A percentile compares a stretch with the other conserved stretches of the same genome.
Conservation (phyloP, 2,113 vertebrate species). For the Meleagris gallopavo region DNA sequence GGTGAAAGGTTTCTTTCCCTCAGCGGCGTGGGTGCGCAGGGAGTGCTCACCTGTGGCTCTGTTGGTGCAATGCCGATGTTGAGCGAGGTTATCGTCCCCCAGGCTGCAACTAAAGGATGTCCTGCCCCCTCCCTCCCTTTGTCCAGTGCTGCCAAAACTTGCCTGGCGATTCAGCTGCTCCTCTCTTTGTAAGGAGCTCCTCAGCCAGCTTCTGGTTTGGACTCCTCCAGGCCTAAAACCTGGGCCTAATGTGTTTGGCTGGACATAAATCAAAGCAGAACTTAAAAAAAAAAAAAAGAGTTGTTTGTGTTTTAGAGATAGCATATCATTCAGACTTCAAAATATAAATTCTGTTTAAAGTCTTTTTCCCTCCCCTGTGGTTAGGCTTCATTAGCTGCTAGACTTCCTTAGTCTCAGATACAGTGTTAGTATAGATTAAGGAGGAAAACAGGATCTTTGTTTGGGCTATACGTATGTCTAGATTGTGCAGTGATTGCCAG, state of each 20-base stretch:
- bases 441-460: constrained; percentile 58
- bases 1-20: neutral
- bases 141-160: constrained; percentile 13
- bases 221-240: neutral
- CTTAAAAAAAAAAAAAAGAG: neutral
- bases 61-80: neutral
- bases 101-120: constrained; percentile 25
- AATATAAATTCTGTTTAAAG: constrained; percentile 56
- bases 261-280: constrained; percentile 44
- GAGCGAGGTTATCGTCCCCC: neutral
- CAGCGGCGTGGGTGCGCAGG: neutral
- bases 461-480: constrained; percentile 52
- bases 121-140: neutral
- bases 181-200: neutral
- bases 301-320: constrained; percentile 48
- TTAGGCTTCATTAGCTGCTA: constrained; percentile 45
- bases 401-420: constrained; percentile 54
- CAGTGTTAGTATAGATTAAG: constrained; percentile 37
- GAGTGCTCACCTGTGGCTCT: neutral
- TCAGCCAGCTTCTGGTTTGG: neutral
- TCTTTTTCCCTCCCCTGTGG: constrained; percentile 47
- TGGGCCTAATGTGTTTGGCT: neutral
- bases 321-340: constrained; percentile 38
- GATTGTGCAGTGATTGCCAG: constrained; percentile 6
- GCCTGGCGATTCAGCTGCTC: constrained; percentile 9